A percentile compares a stretch with the other conserved stretches of the same genome.
Evolutionary conservation across 2,113 vertebrate genomes (phyloP).

Genomic region (Rattus rattus): DNA sequence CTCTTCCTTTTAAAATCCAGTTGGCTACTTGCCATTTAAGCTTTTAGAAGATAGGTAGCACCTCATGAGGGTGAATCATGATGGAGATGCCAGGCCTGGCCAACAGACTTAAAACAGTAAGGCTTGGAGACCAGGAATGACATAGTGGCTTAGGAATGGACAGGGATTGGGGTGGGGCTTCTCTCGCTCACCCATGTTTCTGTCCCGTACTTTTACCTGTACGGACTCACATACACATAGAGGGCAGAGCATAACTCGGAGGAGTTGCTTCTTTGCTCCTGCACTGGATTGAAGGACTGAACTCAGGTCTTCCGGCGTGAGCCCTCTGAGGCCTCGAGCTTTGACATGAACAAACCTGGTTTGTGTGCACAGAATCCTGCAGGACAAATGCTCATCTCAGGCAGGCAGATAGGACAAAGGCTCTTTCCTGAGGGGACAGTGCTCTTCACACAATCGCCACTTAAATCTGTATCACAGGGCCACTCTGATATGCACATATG

Average conservation of each 20-base stretch:
- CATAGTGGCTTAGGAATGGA: background rate
- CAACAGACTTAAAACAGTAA: background rate
- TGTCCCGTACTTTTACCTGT: background rate
- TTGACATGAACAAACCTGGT: no score
- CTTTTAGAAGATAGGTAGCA: slow-evolving; percentile 46
- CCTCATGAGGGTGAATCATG: background rate
- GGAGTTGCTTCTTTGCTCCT: no score
- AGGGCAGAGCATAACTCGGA: no score
- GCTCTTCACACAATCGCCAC: background rate
- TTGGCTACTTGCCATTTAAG: background rate
- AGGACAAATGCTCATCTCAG: background rate
- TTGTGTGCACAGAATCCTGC: background rate
- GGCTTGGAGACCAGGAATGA: background rate
- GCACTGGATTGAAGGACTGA: no score
- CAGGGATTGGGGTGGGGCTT: no score
- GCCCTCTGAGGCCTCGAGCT: no score
- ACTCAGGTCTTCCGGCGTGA: no score
- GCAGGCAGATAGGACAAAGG: background rate
- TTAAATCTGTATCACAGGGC: background rate
- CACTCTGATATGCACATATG: background rate
- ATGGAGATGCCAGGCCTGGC: background rate
- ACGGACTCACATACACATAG: no score
- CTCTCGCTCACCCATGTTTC: background rate
- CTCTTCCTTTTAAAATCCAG: background rate
- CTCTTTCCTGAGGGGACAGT: background rate